These are phyloP conservation scores for Phytoseiulus persimilis DNA, from an alignment of 2,888 invertebrate genomes.

Conservation along the genomic window DNA sequence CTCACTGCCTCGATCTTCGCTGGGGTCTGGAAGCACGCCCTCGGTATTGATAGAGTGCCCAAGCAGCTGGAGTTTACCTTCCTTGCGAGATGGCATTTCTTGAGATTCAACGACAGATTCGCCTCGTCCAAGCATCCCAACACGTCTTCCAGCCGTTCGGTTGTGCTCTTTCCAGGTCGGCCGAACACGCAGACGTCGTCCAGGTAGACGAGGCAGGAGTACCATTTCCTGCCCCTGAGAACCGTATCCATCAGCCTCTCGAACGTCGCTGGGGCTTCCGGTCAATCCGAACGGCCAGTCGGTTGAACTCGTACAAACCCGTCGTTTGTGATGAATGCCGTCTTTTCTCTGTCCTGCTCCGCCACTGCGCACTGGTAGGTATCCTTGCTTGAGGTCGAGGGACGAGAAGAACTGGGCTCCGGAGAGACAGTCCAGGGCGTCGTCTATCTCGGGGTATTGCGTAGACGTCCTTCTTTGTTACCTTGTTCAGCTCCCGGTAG, in stretches of 20 bases:
- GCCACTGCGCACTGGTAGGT: conserved; percentile 39
- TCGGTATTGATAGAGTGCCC: no score
- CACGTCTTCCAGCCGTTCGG: no score
- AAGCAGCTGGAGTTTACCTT: no score
- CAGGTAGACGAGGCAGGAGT: conserved; percentile 44
- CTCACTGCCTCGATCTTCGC: no score
- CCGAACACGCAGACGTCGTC: conserved; percentile 45
- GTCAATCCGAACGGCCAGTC: conserved; percentile 47
- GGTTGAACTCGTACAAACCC: conserved; percentile 46
- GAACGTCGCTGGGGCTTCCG: conserved; percentile 46
- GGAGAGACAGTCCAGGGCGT: conserved; percentile 41
- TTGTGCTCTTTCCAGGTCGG: conserved; percentile 43
- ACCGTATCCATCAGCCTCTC: conserved; percentile 45
- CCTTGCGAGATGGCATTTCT: no score
- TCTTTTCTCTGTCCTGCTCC: conserved; percentile 43
- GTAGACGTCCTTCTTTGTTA: conserved; percentile 45
- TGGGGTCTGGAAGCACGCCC: no score
- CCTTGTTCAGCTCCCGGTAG: conserved; percentile 46
- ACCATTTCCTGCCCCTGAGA: conserved; percentile 43
- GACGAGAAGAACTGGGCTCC: conserved; percentile 42
- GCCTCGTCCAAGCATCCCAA: no score
- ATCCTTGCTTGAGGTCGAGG: conserved; percentile 44
- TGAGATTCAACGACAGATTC: no score
- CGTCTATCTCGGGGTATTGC: no score
- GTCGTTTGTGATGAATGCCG: conserved; percentile 45